phyloP scores from a whole-genome alignment of 2,113 vertebrate genomes.

The Cardinalis cardinalis region DNA sequence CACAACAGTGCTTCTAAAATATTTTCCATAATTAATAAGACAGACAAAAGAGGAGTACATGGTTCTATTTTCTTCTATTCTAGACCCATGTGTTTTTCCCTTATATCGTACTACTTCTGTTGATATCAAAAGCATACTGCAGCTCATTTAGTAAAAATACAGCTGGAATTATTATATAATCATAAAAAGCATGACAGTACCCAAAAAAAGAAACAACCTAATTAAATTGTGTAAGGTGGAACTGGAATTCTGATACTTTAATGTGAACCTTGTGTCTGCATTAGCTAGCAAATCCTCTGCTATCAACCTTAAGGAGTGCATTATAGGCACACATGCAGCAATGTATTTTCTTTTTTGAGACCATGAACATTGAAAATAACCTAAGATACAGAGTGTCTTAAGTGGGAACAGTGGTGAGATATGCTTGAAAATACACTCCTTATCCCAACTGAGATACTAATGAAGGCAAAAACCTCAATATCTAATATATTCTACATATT shows the following conservation, averaged over 20 bases:
- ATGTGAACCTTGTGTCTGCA: rapidly evolving
- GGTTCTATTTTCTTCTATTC: not conserved
- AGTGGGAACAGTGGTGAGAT: not conserved
- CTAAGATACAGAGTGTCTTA: not conserved
- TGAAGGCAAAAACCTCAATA: not conserved
- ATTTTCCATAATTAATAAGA: not conserved
- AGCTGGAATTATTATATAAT: not conserved
- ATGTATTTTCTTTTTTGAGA: not conserved
- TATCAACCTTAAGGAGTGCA: not conserved
- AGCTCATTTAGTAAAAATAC: not conserved
- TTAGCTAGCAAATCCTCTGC: not conserved
- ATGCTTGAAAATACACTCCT: not conserved
- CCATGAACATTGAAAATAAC: not conserved
- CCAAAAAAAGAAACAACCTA: not conserved
- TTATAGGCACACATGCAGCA: not conserved
- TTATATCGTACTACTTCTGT: not conserved
- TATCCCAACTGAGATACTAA: not conserved
- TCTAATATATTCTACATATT: not conserved
- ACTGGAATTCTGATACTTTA: not conserved
- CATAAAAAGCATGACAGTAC: not conserved
- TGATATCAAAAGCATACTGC: not conserved
- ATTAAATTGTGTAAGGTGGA: not conserved
- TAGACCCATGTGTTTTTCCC: rapidly evolving
- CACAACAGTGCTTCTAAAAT: not conserved
- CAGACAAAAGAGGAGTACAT: not conserved